Conservation (phyloP, 2,888 invertebrate species). For the Andrena marginata region DNA sequence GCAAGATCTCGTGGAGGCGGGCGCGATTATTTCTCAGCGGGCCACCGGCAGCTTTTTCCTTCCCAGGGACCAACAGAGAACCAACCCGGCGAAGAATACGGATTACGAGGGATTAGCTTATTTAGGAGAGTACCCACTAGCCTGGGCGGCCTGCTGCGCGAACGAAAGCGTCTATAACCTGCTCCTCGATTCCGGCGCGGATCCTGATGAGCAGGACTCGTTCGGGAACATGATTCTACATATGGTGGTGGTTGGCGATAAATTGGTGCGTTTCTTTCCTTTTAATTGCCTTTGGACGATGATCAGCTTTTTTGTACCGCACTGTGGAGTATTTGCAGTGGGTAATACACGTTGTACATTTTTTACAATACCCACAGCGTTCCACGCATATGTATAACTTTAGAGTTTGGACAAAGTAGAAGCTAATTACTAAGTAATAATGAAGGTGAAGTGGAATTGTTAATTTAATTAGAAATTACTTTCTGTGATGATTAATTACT, state of each 20-base stretch:
- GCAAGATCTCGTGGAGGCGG: conserved; percentile 96
- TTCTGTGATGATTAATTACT: too few species aligned
- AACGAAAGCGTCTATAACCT: conserved; percentile 99
- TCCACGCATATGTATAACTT: too few species aligned
- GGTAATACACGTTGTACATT: too few species aligned
- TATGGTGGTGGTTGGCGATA: conserved; percentile 99
- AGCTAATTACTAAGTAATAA: too few species aligned
- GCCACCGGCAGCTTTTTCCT: conserved; percentile 98
- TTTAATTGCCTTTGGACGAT: not conserved
- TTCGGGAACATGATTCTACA: conserved; percentile 99
- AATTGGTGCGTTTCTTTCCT: conserved; percentile 89
- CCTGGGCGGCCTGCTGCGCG: conserved; percentile 99
- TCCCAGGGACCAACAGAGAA: conserved; percentile 96
- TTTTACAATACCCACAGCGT: too few species aligned
- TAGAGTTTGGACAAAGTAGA: too few species aligned
- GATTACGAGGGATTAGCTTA: conserved; percentile 99
- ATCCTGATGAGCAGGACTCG: conserved; percentile 98
- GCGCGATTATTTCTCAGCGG: conserved; percentile 96
- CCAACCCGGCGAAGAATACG: conserved; percentile 91
- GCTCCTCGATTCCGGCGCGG: conserved; percentile 95
- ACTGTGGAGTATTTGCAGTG: too few species aligned
- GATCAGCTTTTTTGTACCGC: too few species aligned
- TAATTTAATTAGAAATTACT: too few species aligned
- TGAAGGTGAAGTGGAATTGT: too few species aligned
- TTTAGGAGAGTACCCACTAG: conserved; percentile 97